Percentiles rank a stretch among this genome's conserved stretches.
Conservation (phyloP, 1,140 invertebrate genomes). For the Papilio machaon region DNA sequence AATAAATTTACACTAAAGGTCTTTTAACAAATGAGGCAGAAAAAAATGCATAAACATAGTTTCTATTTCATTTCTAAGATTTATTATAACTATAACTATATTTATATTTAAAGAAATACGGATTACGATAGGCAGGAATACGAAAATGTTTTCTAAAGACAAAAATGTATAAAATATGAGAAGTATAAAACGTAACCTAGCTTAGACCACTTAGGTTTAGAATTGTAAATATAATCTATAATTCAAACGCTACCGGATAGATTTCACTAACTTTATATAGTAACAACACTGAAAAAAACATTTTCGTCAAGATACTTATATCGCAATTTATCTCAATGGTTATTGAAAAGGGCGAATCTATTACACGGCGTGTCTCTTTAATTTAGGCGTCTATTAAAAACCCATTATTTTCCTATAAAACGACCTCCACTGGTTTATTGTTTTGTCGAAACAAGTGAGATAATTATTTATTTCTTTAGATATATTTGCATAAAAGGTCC, state of each 20-base stretch:
- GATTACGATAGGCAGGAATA: background rate
- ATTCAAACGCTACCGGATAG: background rate
- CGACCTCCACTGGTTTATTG: background rate
- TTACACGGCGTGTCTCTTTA: background rate
- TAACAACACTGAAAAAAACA: background rate
- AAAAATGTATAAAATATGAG: too few relatives aligned
- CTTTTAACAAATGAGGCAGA: background rate
- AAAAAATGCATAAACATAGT: background rate
- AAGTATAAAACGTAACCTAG: background rate
- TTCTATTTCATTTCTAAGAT: background rate
- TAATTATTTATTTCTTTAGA: constrained; percentile 33
- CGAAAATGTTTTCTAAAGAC: background rate
- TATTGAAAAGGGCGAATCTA: constrained; percentile 35
- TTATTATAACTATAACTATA: too few relatives aligned
- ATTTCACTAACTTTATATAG: background rate
- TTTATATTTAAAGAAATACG: background rate
- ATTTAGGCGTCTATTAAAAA: constrained; percentile 30
- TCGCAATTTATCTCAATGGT: background rate
- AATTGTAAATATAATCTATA: background rate
- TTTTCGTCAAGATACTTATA: background rate
- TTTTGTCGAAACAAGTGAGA: background rate
- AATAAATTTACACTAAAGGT: background rate
- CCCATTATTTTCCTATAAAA: constrained; percentile 26
- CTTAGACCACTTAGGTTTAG: background rate
- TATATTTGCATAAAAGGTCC: constrained; percentile 20